These are phyloP conservation scores for Mus spretus DNA, from an alignment of 2,797 vertebrate species.

Conservation along the genomic window DNA sequence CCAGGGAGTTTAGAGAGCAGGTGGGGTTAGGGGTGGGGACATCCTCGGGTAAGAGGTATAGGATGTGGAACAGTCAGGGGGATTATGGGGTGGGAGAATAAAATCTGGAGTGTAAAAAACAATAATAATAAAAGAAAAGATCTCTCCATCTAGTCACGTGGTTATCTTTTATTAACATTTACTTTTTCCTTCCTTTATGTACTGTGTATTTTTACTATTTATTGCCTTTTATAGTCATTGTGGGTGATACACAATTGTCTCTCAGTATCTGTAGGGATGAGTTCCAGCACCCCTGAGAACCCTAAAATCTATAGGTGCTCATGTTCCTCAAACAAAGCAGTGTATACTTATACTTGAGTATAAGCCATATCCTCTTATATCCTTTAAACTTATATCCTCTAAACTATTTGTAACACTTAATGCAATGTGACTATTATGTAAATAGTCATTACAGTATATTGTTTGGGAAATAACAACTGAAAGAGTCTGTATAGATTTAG, in stretches of 20 bases:
- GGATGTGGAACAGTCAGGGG: no score
- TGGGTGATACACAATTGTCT: background rate
- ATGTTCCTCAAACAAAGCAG: background rate
- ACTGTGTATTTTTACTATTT: background rate
- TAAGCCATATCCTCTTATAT: no score
- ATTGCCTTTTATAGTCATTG: background rate
- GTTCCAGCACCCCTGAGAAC: background rate
- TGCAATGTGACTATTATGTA: no score
- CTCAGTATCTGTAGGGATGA: no score
- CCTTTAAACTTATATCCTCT: background rate
- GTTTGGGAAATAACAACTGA: background rate
- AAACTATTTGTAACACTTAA: background rate
- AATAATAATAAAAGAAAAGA: background rate
- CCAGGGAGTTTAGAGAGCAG: no score
- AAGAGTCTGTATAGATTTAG: background rate
- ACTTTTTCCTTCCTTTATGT: background rate
- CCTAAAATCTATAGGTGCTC: background rate
- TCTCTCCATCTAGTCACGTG: background rate
- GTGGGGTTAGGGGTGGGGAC: no score
- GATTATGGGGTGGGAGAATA: no score
- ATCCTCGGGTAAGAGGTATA: no score
- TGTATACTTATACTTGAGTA: background rate
- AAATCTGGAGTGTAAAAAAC: no score
- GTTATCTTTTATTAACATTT: background rate
- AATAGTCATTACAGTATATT: no score